A percentile compares a stretch with the other conserved stretches of the same genome.
phyloP scores from a whole-genome alignment of 2,888 invertebrate genomes.

The Nymphalis c-album region DNA sequence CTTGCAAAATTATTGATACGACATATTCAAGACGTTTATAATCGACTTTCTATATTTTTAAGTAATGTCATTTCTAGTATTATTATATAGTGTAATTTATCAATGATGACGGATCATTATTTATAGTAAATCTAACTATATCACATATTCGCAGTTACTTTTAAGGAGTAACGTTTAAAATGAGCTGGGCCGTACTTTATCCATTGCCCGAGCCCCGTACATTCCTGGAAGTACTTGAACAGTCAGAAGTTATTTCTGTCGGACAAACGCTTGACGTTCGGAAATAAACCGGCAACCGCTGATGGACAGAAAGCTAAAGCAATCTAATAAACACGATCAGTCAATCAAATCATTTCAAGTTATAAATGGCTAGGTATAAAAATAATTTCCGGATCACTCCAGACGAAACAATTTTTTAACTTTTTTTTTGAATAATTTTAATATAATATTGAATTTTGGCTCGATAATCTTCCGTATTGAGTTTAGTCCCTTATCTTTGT shows the following conservation, averaged over 20 bases:
- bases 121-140: not conserved
- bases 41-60: too few relatives aligned
- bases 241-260: slow-evolving; percentile 4
- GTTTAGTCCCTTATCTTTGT: too few relatives aligned
- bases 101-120: too few relatives aligned
- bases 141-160: not conserved
- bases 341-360: not conserved
- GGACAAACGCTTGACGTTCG: not conserved
- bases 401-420: not conserved
- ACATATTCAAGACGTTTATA: too few relatives aligned
- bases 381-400: too few relatives aligned
- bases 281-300: slow-evolving; percentile 10
- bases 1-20: too few relatives aligned
- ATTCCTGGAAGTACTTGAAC: slow-evolving; percentile 2
- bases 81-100: too few relatives aligned
- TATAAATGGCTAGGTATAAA: not conserved
- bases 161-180: not conserved
- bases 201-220: not conserved
- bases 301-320: slow-evolving; percentile 9
- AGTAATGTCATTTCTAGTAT: too few relatives aligned
- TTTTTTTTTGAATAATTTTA: not conserved
- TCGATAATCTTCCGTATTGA: too few relatives aligned
- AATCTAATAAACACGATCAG: not conserved
- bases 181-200: not conserved
- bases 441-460: too few relatives aligned